Base-by-base conservation (phyloP, 1,140 invertebrate genomes). In the Cyphomyrmex costatus region DNA sequence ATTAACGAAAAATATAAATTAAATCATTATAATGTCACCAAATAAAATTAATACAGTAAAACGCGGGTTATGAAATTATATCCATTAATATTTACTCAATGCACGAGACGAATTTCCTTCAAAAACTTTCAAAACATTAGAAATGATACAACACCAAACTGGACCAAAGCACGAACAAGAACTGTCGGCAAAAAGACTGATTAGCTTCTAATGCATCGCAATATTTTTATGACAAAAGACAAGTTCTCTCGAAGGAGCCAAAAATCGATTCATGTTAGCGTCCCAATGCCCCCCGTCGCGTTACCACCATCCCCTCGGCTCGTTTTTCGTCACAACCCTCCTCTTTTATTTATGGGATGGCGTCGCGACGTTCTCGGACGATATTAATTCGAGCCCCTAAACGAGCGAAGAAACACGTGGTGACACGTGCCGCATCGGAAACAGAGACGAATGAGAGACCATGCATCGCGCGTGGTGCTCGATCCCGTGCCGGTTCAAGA, bases 361-460 rank as follows among this genome's bases (percentile, higher is more conserved):
- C 66, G 53, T 79, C 76, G 87, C 60, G 6, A 71, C 68, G 53
- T 74, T 2, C 68, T 30, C 79, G 79, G 53, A 60, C 76, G 53
- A 86, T 88, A 86, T 88, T 86, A 88, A 88, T 88, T 88, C 86
- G 61, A 82, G 77, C 84, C 53, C 63, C 63, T 87, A 76, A 88
- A 80, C 71, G 84, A 77, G 86, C 70, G 58, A 60, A 85, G 73
- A 51, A 78, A 88, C 70, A 87, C 74, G 53, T 12, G 80, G 27
- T 53, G 86, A 87, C 86, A 85, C 82, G 86, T 85, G 86, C 60
- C 61, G 36, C 49, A 77, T 46, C 46, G 49, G 74, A 58, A 61
- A 85, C 46, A 70, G 58, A 73, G 33, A 66, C 33, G 66, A 86
- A 51, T 80, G 46, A 86, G 24, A 46, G 27, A 36, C 19, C 65